Evolutionary conservation across 2,113 vertebrate genomes (phyloP).

Genomic region (Bubalus kerabau): DNA sequence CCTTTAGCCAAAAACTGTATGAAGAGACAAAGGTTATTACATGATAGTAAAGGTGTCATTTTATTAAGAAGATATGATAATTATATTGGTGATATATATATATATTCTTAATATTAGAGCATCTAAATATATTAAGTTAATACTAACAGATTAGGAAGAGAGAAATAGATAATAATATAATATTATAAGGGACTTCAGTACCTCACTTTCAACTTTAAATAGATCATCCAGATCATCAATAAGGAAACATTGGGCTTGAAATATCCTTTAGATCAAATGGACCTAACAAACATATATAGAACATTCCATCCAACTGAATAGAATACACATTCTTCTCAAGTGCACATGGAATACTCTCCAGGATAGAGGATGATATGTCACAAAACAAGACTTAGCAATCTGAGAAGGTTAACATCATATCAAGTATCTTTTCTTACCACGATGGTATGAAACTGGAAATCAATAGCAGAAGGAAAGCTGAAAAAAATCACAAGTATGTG

Average conservation of each 20-base stretch:
- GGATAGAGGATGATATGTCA: background rate
- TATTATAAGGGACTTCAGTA: background rate
- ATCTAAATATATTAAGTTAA: background rate
- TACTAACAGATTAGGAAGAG: background rate
- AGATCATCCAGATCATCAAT: background rate
- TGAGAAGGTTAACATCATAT: background rate
- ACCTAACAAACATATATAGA: background rate
- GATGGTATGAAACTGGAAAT: background rate
- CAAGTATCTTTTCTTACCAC: background rate
- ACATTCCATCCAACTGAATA: background rate
- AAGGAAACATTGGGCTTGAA: background rate
- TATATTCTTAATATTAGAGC: background rate
- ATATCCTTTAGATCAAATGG: background rate
- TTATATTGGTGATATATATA: background rate
- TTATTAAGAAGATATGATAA: background rate
- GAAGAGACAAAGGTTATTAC: background rate
- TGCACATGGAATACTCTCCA: background rate
- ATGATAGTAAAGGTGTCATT: background rate
- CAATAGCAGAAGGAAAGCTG: background rate
- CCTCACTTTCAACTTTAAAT: background rate
- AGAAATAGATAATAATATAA: background rate
- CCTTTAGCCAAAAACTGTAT: background rate
- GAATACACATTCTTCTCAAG: background rate
- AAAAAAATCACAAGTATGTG: background rate
- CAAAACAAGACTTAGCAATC: background rate